Evolutionary conservation across 2,113 vertebrate species (phyloP), one percentile per base, ranked within the genome.

Genomic region (Neogobius melanostomus): DNA sequence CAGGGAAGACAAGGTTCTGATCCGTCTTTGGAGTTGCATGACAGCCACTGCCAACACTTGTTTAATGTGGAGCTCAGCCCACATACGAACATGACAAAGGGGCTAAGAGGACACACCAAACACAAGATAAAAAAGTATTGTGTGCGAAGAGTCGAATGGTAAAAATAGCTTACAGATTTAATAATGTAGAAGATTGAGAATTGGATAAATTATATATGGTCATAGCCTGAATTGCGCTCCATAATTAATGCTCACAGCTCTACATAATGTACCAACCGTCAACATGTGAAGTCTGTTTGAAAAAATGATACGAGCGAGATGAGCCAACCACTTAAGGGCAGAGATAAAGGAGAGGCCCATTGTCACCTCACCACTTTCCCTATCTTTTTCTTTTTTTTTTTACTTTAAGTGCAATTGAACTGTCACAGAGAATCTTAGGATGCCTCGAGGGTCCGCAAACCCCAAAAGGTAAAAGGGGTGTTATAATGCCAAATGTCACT

Each of bases 211-310:
- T 86, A 91, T 88, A 90, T 88, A 88, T 87, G 72, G 78, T 86
- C 84, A 87, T 88, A 89, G 85, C 82, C 87, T 90, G 85, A 92
- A 92, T 89, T 88, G 88, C 86, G 76, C 84, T 91, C 76, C 91
- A 92, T 91, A 91, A 91, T 90, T 91, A 86, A 92, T 91, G 89
- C 76, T 67, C 17, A 61, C 66, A 16, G 80, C 87, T 83, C 69
- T 92, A 82, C 86, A 91, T 91, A 88, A 91, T 90, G 85, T 83
- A 89, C 85, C 74, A 77, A 90, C 90, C 86, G 90, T 90, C 88
- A 91, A 92, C 88, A 88, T 91, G 86, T 86, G 84, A 90, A 90
- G 88, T 87, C 86, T 87, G 83, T 85, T 82, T 83, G 76, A 85
- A 91, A 85, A 82, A 90, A 90, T 76, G 82, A 89, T 82, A 89